phyloP scores from a whole-genome alignment of 2,113 vertebrate species.

The Sorex fumeus region DNA sequence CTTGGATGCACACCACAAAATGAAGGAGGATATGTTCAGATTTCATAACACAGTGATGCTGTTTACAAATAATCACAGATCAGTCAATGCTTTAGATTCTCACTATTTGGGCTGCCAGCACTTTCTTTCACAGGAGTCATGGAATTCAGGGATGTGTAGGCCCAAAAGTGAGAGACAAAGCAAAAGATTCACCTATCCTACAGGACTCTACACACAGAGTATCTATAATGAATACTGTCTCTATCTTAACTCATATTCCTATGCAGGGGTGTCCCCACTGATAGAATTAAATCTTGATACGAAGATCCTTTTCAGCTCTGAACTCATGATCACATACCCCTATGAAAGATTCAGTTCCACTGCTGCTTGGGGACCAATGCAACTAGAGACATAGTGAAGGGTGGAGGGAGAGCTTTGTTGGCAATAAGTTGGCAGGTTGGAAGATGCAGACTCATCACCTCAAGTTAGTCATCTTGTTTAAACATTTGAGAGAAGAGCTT shows the following conservation, averaged over 20 bases:
- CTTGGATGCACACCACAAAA: background rate
- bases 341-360: too few species aligned
- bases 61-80: background rate
- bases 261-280: background rate
- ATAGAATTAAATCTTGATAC: too few species aligned
- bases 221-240: background rate
- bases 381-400: too few species aligned
- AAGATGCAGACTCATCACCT: too few species aligned
- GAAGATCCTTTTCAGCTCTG: too few species aligned
- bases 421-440: too few species aligned
- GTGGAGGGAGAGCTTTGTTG: too few species aligned
- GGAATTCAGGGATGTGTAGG: background rate
- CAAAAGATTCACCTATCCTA: background rate
- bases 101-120: background rate
- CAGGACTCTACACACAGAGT: rapidly evolving
- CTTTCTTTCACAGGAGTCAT: background rate
- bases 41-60: background rate
- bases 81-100: background rate
- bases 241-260: background rate
- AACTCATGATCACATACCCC: too few species aligned
- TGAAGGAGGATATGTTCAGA: background rate
- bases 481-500: too few species aligned
- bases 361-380: too few species aligned
- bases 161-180: background rate
- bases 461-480: too few species aligned